Base-by-base conservation (phyloP, 1,140 invertebrate genomes). In the Melipona quadrifasciata region DNA sequence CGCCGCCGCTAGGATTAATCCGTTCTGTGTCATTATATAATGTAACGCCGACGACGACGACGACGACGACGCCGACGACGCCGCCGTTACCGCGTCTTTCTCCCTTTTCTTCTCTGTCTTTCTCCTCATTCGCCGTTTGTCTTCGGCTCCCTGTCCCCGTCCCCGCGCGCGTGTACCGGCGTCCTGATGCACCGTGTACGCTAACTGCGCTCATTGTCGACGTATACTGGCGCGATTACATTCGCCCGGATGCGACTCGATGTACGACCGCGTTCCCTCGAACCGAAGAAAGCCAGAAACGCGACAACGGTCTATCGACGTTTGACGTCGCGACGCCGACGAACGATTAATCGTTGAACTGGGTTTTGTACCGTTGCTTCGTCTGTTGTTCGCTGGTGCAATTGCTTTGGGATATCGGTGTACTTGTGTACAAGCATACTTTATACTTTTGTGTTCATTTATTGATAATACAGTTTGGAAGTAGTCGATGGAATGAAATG, bases 11-110 rank as follows among this genome's bases (percentile, higher is more conserved):
- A 90, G 88, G 89, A 90, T 90, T 90, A 90, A 90, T 90, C 89
- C 88, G 87, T 90, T 90, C 89, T 89, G 80, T 90, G 88, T 89
- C 88, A 83, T 90, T 90, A 87, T 89, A 90, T 86, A 90, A 89
- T 89, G 88, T 64, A 84, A 86, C 57, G 85, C 11, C 31, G 73
- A 16, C 73, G 71, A 55, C 71, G 51, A 8, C 24, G 61, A 31
- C 83, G 75, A 24, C 73, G 51, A 55, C 72, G 51, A 86, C 57
- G 85, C 4, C 31, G 73, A 24, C 73, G 71, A 55, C 71, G 51
- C 12, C 24, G 61, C 39, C 83, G 75, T 88, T 53, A 55, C 68
- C 39, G 68, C 47, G 73, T 55, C 55, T 70, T 57, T 58, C 34
- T 57, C 27, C 64, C 27, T 64, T n/a, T 57, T 31, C 16, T 1